Conservation (phyloP, 2,113 vertebrate species). For the Hepsetus odoe region DNA sequence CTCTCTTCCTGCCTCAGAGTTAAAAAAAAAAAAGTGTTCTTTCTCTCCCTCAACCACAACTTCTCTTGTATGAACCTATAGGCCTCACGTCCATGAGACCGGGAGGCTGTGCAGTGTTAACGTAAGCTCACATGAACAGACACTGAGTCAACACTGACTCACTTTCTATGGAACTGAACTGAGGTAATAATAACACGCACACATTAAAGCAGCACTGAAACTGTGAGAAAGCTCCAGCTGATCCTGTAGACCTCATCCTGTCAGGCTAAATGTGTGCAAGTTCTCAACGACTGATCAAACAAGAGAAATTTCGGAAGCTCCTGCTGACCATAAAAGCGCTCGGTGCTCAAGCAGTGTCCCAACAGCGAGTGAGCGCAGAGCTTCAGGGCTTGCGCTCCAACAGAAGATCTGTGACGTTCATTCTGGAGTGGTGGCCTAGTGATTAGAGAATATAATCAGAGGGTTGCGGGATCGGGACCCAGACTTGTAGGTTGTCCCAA, state of each 20-base stretch:
- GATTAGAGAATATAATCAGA: no score
- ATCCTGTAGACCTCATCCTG: not conserved
- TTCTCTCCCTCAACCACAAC: slow-evolving; percentile 7
- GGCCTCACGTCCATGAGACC: no score
- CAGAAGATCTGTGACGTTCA: no score
- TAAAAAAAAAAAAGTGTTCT: no score
- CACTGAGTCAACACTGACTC: not conserved
- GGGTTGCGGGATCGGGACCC: no score
- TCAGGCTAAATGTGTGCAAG: not conserved
- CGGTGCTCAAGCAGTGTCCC: no score
- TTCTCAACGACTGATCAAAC: not conserved
- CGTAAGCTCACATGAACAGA: not conserved
- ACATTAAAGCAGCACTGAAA: not conserved
- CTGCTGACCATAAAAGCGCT: not conserved
- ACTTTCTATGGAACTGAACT: not conserved
- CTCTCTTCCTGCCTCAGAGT: not conserved
- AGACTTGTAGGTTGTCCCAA: no score
- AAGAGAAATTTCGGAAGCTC: not conserved
- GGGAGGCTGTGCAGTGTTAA: no score
- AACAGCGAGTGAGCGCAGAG: no score
- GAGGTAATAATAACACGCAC: slow-evolving; percentile 10
- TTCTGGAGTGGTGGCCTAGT: no score
- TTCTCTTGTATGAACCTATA: no score
- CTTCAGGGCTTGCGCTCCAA: no score
- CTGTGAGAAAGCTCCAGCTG: slow-evolving; percentile 1